phyloP scores from a whole-genome alignment of 1,140 invertebrate genomes.

The Notospermus geniculatus region DNA sequence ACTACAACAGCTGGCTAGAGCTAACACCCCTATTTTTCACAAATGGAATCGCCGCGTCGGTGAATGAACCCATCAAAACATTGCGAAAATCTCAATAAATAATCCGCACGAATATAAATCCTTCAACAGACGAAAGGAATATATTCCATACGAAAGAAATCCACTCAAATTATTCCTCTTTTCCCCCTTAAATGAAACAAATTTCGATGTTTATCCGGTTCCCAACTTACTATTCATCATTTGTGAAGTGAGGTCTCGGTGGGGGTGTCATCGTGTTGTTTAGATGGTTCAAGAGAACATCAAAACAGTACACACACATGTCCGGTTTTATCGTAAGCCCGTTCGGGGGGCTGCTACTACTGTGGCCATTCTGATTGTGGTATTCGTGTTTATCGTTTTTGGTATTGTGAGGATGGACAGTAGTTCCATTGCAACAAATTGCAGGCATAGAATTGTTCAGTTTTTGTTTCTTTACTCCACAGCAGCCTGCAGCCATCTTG shows the following conservation, averaged over 20 bases:
- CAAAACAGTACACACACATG: constrained; percentile 98
- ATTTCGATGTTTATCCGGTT: constrained; percentile 22
- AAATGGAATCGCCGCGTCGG: no score
- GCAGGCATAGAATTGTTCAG: constrained; percentile 68
- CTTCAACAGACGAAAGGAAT: no score
- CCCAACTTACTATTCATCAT: constrained; percentile 91
- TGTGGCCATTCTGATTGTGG: not conserved
- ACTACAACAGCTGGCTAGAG: no score
- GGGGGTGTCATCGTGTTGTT: constrained; percentile 88
- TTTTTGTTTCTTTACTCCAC: constrained; percentile 85
- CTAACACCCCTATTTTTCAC: no score
- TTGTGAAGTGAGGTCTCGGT: constrained; percentile 79
- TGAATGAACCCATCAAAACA: no score
- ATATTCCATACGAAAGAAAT: no score
- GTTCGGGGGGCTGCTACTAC: not conserved
- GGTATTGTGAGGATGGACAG: constrained; percentile 58
- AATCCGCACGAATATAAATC: no score
- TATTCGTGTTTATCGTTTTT: constrained; percentile 18
- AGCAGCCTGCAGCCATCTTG: constrained; percentile 79
- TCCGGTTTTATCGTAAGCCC: constrained; percentile 71
- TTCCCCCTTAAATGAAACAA: constrained; percentile 4
- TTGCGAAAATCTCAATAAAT: no score
- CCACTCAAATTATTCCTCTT: no score
- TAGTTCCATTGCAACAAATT: constrained; percentile 55
- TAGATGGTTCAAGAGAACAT: constrained; percentile 90